Evolutionary conservation across 2,113 vertebrate species (phyloP).

Genomic region (Tragelaphus buxtoni): DNA sequence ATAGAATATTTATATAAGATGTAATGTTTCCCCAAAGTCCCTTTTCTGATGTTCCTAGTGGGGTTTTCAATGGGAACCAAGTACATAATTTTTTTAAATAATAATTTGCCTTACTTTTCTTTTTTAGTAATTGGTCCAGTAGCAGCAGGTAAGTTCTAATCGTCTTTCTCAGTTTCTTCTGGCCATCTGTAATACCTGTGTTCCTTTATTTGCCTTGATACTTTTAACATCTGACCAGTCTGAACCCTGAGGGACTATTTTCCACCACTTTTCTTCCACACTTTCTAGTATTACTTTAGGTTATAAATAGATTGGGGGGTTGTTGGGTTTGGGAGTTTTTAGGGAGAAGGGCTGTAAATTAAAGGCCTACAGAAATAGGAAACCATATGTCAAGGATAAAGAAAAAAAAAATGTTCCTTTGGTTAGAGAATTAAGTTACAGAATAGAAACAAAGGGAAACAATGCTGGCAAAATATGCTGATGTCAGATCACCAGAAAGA

Average conservation of each 20-base stretch:
- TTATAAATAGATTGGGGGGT: not conserved
- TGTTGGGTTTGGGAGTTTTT: not conserved
- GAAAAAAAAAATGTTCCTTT: not conserved
- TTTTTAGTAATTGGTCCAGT: constrained; percentile 27
- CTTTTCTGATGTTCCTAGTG: not conserved
- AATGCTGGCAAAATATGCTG: not conserved
- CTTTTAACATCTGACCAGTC: not conserved
- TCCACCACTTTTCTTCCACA: not conserved
- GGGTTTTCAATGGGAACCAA: not conserved
- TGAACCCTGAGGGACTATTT: not conserved
- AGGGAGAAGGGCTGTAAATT: not conserved
- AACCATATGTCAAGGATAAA: not conserved
- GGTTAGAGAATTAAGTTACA: not conserved
- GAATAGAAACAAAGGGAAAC: not conserved
- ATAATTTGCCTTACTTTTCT: constrained; percentile 9
- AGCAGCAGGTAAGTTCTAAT: constrained; percentile 24
- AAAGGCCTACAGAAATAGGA: not conserved
- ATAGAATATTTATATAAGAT: not conserved
- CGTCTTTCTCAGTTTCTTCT: not conserved
- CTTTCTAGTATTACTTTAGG: not conserved
- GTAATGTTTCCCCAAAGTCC: not conserved
- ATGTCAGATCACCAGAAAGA: not conserved
- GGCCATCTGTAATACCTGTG: not conserved
- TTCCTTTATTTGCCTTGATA: not conserved
- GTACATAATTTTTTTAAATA: not conserved